Percentiles rank a stretch among this genome's conserved stretches.
Conservation (phyloP, 2,113 vertebrate genomes). For the Porphyrio hochstetteri region DNA sequence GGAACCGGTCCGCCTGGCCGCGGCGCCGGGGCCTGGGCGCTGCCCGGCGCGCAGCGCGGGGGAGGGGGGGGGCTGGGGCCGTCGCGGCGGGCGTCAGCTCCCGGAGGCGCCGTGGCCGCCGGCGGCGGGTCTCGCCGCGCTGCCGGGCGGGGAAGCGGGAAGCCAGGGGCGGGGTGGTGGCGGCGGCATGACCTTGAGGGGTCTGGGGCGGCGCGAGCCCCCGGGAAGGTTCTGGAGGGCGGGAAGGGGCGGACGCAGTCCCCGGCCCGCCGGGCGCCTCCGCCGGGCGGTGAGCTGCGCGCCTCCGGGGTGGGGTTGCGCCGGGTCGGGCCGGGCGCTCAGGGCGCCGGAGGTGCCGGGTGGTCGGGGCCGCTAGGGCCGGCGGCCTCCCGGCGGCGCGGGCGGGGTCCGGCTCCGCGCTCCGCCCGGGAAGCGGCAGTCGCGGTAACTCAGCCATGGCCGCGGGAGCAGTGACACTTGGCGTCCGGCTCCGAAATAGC, state of each 20-base stretch:
- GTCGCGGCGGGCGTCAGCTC: not conserved
- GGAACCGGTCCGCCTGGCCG: not conserved
- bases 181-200: not conserved
- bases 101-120: not conserved
- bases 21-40: not conserved
- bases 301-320: not conserved
- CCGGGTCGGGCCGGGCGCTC: not conserved
- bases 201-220: not conserved
- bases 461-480: not conserved
- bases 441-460: not conserved
- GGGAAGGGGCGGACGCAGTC: not conserved
- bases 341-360: not conserved
- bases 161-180: not conserved
- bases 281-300: not conserved
- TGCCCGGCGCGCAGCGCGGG: not conserved
- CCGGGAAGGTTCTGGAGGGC: not conserved
- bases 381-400: not conserved
- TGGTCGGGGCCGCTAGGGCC: not conserved
- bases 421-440: not conserved
- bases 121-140: not conserved
- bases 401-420: not conserved
- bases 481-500: not conserved
- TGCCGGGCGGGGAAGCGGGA: not conserved
- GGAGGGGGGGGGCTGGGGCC: not conserved
- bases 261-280: not conserved